Evolutionary conservation across 1,140 invertebrate genomes (phyloP).

Genomic region (Drosophila elegans): DNA sequence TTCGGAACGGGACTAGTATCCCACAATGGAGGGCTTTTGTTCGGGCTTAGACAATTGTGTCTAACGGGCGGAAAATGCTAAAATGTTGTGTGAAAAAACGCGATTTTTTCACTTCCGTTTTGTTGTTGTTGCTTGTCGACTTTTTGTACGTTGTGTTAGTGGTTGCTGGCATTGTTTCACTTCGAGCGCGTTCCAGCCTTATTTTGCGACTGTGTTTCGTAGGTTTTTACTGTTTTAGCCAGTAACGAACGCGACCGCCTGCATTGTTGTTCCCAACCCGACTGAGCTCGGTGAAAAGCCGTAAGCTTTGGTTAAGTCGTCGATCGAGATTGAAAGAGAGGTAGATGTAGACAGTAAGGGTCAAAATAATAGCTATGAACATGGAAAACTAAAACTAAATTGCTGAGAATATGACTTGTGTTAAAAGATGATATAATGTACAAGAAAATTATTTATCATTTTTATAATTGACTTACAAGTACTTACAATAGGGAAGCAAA

Average conservation of each 20-base stretch:
- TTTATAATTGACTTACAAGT: too few relatives aligned
- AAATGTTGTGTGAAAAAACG: conserved; percentile 81
- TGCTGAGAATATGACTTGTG: too few relatives aligned
- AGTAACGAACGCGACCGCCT: conserved; percentile 75
- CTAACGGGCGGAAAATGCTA: conserved; percentile 77
- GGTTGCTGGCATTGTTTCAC: conserved; percentile 36
- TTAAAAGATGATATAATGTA: too few relatives aligned
- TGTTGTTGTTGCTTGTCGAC: conserved; percentile 32
- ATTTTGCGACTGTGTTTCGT: conserved; percentile 12
- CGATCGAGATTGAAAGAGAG: conserved; percentile 54
- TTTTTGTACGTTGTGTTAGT: conserved; percentile 31
- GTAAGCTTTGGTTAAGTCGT: conserved; percentile 52
- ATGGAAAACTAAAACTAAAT: not conserved
- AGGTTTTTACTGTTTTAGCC: conserved; percentile 35
- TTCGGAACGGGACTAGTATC: conserved; percentile 57
- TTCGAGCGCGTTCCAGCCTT: conserved; percentile 62
- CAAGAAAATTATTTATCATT: too few relatives aligned
- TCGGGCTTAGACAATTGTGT: conserved; percentile 56
- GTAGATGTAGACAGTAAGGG: conserved; percentile 24
- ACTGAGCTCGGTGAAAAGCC: conserved; percentile 62
- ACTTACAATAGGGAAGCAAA: too few relatives aligned
- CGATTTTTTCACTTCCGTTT: conserved; percentile 82
- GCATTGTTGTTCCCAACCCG: conserved; percentile 75
- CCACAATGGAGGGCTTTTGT: conserved; percentile 75
- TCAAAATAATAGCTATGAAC: not conserved